These are phyloP conservation scores for Lottia gigantea DNA, from an alignment of 2,888 invertebrate genomes.

Conservation along the genomic window DNA sequence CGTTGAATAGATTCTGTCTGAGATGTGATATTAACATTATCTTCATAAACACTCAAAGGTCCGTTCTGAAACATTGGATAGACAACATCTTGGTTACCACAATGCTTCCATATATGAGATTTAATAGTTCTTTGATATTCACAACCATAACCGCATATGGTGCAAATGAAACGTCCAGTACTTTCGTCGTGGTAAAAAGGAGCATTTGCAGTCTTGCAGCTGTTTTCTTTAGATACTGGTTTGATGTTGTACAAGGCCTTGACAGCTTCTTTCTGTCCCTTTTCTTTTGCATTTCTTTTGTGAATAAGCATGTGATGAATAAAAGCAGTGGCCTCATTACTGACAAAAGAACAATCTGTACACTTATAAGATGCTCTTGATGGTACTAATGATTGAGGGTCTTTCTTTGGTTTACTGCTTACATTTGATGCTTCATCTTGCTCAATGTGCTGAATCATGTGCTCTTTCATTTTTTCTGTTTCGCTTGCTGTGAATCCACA, in stretches of 20 bases:
- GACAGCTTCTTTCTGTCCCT: conserved; percentile 1
- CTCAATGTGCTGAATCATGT: conserved; percentile 57
- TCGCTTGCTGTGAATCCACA: conserved; percentile 61
- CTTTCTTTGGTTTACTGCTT: conserved; percentile 26
- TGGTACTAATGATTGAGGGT: conserved; percentile 30
- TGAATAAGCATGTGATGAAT: conserved; percentile 57
- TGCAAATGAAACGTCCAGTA: conserved; percentile 57
- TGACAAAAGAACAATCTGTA: conserved; percentile 54
- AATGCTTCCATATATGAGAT: conserved; percentile 67
- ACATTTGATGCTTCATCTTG: conserved; percentile 1
- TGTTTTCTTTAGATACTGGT: conserved; percentile 38
- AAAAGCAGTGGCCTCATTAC: conserved; percentile 53
- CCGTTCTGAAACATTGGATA: conserved; percentile 67
- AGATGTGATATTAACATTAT: conserved; percentile 14
- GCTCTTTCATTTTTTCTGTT: conserved; percentile 50
- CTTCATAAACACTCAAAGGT: conserved; percentile 62
- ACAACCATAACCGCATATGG: conserved; percentile 64
- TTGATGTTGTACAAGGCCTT: conserved; percentile 15
- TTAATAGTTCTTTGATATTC: conserved; percentile 66
- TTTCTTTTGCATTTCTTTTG: conserved; percentile 31
- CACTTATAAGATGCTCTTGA: conserved; percentile 46
- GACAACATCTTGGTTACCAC: conserved; percentile 63
- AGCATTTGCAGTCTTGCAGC: conserved; percentile 26
- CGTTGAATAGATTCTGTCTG: neutral
- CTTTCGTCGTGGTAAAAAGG: conserved; percentile 50